Percentiles rank a stretch among this genome's conserved stretches.
Conservation (phyloP, 2,888 invertebrate species). For the Apoderus coryli region DNA sequence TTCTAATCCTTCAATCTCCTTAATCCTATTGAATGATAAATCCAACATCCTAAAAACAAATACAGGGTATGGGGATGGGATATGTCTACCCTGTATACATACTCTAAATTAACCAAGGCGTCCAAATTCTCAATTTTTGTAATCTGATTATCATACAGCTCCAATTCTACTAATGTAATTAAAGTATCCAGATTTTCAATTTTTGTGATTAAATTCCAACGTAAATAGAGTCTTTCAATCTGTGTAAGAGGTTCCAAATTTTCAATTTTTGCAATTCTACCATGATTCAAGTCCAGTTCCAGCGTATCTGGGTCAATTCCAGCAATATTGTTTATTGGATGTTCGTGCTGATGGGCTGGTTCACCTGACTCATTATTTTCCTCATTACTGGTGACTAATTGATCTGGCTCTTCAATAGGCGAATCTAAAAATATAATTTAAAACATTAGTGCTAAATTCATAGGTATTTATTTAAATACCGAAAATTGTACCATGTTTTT, state of each 20-base stretch:
- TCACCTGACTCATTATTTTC: too few species aligned
- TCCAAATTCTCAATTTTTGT: constrained; percentile 83
- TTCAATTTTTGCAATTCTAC: constrained; percentile 68
- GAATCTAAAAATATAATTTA: too few species aligned
- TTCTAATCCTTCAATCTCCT: constrained; percentile 70
- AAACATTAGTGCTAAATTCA: too few species aligned
- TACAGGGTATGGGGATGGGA: background rate
- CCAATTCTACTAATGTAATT: constrained; percentile 68
- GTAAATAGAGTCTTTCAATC: constrained; percentile 67
- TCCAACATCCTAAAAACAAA: constrained; percentile 62
- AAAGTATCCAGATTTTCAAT: constrained; percentile 78
- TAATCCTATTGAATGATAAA: constrained; percentile 88
- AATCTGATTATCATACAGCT: constrained; percentile 96
- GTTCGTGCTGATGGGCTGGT: too few species aligned
- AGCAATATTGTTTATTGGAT: constrained; percentile 50
- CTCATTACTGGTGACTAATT: too few species aligned
- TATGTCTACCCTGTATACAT: constrained; percentile 16
- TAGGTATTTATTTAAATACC: too few species aligned
- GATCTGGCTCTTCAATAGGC: too few species aligned
- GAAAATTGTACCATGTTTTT: too few species aligned
- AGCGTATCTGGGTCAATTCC: constrained; percentile 49
- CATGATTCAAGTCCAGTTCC: constrained; percentile 82
- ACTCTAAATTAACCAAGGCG: constrained; percentile 76
- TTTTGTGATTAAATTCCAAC: constrained; percentile 91
- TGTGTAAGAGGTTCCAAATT: constrained; percentile 64